Base-by-base conservation (phyloP, 1,140 invertebrate species). In the Coptotermes formosanus region DNA sequence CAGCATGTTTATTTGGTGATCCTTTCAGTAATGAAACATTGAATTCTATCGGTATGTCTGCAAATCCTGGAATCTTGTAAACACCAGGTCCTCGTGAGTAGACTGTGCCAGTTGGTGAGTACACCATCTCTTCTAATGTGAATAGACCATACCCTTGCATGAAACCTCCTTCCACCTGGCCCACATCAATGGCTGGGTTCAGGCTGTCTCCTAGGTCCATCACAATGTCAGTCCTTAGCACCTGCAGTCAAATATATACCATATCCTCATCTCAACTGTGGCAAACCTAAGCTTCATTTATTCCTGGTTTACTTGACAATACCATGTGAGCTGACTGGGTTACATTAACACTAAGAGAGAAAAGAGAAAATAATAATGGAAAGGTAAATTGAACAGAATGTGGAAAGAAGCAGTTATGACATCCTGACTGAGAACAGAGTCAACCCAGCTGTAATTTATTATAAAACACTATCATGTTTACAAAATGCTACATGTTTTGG, bases 141-240 rank as follows among this genome's bases (percentile, higher is more conserved):
- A 97, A 98, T 75, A 99, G 90, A 8, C 98, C 98, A 89, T 98
- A 97, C 1, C 98, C 98, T 93, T 99, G 98, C 88, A 97, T 94
- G 89, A 98, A 99, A 0, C 93, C 98, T 52, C 98, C 98, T 92
- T 99, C 98, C 44, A 99, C 95, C 92, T 99, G 98, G 0, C 98
- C 98, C 89, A 99, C 97, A 88, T 99, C 98, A 88, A 99, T 98
- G 0, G 97, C 97, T 44, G 98, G 98, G 92, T 99, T 99, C 48
- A 99, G 91, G 92, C 97, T 98, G 86, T 97, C 94, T 32, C 96
- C 96, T 85, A 99, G 92, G 91, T 99, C 98, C 98, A 99, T 99
- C 0, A 99, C 97, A 88, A 99, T 99, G 89, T 99, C 97, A 6
- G 96, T 96, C 89, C 95, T 93, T 82, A 97, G 89, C 14, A 98